phyloP scores from a whole-genome alignment of 2,113 vertebrate species.

The Cryptomyrus ogoouensis region DNA sequence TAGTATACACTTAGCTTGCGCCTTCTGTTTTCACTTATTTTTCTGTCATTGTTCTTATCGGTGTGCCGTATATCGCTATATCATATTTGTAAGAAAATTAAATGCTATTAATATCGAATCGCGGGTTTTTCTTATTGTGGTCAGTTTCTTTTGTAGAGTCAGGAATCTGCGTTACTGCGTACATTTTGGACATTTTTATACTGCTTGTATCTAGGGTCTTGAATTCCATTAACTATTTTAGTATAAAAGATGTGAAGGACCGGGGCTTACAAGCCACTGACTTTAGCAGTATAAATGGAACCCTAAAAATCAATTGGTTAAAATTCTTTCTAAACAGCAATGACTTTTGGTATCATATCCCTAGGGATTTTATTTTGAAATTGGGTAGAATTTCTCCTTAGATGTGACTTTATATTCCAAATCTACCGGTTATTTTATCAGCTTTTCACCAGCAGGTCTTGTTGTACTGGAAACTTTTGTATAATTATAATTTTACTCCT shows the following conservation, averaged over 20 bases:
- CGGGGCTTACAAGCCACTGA: not conserved
- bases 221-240: too few relatives aligned
- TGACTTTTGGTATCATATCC: not conserved
- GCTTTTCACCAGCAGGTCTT: too few relatives aligned
- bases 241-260: not conserved
- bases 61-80: not conserved
- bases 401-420: not conserved
- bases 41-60: not conserved
- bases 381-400: not conserved
- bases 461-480: too few relatives aligned
- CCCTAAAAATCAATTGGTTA: not conserved
- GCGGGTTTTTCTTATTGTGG: not conserved
- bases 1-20: not conserved
- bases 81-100: not conserved
- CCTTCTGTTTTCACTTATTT: not conserved
- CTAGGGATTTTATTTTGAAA: not conserved
- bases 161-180: not conserved
- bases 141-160: not conserved
- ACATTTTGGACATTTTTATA: not conserved
- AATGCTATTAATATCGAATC: not conserved
- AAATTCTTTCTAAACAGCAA: not conserved
- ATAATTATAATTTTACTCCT: too few relatives aligned
- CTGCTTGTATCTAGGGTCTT: not conserved
- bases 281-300: not conserved
- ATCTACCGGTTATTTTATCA: too few relatives aligned